Evolutionary conservation across 1,140 invertebrate genomes (phyloP), one percentile per base, ranked within the genome.

Genomic region (Philopotamus ludificatus): DNA sequence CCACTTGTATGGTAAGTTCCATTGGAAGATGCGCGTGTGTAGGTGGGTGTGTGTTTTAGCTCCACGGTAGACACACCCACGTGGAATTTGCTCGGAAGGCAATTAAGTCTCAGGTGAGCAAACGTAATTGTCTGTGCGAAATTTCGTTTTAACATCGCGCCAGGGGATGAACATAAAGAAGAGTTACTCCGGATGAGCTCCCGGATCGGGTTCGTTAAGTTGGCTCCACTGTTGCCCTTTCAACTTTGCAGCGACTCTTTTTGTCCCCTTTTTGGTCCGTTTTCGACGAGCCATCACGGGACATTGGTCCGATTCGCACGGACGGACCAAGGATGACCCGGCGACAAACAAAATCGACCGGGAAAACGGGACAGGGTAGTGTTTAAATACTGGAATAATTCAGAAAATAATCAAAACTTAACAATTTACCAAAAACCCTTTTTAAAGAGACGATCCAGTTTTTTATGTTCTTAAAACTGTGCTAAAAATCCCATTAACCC

Each of bases 91-190:
- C 57, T 60, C 53, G 53, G 34, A 47, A 60, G 67, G 67, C 67
- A 68, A 68, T 68, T 68, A 68, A 65, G 67, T 68, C 67, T 60
- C 67, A 68, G 67, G 67, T 68, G 67, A 68, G 57, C 67, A 65
- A 62, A 62, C 67, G 63, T 68, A 68, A 68, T 68, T 68, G 67
- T 63, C 47, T 62, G 63, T 67, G 54, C 58, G 53, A 67, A 68
- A 68, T 68, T 68, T 65, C 58, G 41, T 55, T 59, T 62, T 65
- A 64, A 60, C 63, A 59, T 60, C 47, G 55, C 63, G 26, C 54
- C 45, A 49, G 53, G 53, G 63, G 63, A 58, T 44, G 53, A 53
- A 57, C 63, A 65, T 65, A 65, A 65, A 65, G 63, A 65, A 65
- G 51, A 65, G 63, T 65, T 65, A 65, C 44, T 26, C 23, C 63